These are phyloP conservation scores for Siphamia tubifer DNA, from an alignment of 2,113 vertebrate species.

Conservation along the genomic window DNA sequence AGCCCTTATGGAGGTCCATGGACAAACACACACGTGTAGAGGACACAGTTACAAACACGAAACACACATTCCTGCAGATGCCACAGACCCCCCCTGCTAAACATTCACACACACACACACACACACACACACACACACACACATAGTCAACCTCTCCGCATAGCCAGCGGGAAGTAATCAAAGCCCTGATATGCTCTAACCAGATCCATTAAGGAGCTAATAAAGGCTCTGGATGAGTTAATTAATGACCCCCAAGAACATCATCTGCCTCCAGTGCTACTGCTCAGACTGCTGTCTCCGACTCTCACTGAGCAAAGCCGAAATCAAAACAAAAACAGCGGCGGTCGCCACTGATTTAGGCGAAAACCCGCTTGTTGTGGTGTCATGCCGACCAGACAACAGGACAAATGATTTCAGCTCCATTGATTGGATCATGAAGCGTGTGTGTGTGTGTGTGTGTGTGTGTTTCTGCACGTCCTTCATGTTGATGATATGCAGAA, in stretches of 20 bases:
- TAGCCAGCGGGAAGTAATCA: conserved; percentile 73
- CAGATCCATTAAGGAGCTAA: conserved; percentile 78
- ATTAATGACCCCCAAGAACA: conserved; percentile 77
- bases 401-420: conserved; percentile 14
- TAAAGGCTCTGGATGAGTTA: conserved; percentile 74
- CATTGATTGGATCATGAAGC: conserved; percentile 15
- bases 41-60: not conserved
- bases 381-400: not conserved
- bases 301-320: conserved; percentile 26
- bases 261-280: conserved; percentile 64
- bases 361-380: conserved; percentile 5
- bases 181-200: conserved; percentile 70
- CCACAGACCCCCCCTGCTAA: not conserved
- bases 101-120: not conserved
- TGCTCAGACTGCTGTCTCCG: conserved; percentile 22
- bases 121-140: not conserved
- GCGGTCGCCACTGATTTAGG: conserved; percentile 13
- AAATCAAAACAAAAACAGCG: conserved; percentile 57
- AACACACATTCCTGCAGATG: not conserved
- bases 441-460: not conserved
- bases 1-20: not conserved
- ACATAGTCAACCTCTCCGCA: conserved; percentile 33
- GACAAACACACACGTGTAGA: not conserved
- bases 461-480: not conserved
- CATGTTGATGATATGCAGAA: not conserved